Conservation (phyloP, 2,113 vertebrate species). For the Oxygymnocypris stewartii region DNA sequence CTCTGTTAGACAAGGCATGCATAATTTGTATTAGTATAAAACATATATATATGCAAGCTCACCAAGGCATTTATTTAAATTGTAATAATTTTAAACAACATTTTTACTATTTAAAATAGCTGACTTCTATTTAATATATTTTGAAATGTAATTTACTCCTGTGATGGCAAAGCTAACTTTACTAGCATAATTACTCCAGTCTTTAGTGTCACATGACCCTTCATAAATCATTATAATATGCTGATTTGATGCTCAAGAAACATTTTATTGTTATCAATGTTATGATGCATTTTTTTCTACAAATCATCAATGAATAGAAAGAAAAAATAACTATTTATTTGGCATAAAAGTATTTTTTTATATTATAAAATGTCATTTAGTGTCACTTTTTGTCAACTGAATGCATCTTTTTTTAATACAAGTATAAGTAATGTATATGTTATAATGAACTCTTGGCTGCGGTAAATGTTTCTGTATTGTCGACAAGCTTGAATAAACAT, state of each 20-base stretch:
- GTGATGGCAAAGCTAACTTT: neutral
- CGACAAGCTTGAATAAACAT: neutral
- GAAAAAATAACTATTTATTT: no score
- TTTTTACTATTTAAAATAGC: no score
- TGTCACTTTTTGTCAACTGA: neutral
- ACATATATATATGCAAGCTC: no score
- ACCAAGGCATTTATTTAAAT: no score
- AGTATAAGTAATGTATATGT: neutral
- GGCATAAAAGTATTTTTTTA: neutral
- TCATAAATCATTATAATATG: no score
- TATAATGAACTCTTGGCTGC: neutral
- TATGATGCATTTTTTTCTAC: neutral
- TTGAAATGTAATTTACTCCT: neutral
- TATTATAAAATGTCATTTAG: neutral
- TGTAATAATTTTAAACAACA: no score
- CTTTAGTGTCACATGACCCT: neutral
- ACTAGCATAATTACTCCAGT: neutral
- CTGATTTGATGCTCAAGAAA: neutral
- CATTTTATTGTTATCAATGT: neutral
- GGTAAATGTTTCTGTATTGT: constrained; percentile 13
- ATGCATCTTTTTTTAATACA: neutral
- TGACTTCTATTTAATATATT: no score
- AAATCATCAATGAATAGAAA: neutral
- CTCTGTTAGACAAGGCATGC: constrained; percentile 1
- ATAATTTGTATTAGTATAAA: no score